Conservation (phyloP, 2,797 vertebrate genomes). For the Malurus leucopterus region DNA sequence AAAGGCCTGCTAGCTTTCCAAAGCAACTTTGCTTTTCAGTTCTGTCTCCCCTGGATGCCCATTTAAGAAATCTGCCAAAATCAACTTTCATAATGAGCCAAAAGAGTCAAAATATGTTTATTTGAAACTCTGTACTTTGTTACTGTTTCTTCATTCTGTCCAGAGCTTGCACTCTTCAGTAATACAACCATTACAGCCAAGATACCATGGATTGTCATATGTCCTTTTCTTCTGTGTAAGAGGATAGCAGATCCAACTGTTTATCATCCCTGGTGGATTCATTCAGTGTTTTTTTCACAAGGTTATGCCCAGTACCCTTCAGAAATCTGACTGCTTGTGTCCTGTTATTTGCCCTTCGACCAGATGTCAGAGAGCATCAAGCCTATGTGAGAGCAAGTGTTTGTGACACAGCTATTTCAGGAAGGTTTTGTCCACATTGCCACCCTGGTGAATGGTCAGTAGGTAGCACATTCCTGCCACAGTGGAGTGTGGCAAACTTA, state of each 20-base stretch:
- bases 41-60: background rate
- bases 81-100: background rate
- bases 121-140: background rate
- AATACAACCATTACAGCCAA: background rate
- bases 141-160: background rate
- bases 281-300: background rate
- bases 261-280: fast-evolving
- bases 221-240: background rate
- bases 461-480: background rate
- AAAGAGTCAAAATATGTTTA: background rate
- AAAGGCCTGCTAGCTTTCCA: background rate
- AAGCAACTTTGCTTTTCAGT: background rate
- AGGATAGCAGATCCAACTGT: background rate
- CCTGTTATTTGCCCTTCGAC: background rate
- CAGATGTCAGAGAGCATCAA: background rate
- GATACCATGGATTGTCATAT: background rate
- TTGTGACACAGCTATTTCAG: background rate
- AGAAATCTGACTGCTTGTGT: background rate
- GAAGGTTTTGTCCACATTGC: background rate
- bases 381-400: fast-evolving
- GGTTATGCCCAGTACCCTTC: background rate
- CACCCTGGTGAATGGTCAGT: fast-evolving
- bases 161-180: background rate
- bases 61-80: background rate
- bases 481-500: background rate